These are phyloP conservation scores for Sarcophaga rosellei DNA, from an alignment of 2,888 invertebrate genomes.

Conservation along the genomic window DNA sequence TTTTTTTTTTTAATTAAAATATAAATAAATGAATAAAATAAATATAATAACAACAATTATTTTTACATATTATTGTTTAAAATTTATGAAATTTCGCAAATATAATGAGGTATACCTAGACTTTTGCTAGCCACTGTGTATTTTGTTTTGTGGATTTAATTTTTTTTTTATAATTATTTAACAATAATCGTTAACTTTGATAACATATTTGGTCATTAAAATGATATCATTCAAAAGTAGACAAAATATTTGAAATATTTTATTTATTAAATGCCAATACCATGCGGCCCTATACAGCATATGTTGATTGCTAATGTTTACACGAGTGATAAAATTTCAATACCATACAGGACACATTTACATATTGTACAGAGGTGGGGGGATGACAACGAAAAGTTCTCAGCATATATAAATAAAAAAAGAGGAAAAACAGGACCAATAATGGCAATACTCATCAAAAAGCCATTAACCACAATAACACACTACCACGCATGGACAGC, in stretches of 20 bases:
- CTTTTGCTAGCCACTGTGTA: too few relatives aligned
- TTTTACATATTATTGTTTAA: too few relatives aligned
- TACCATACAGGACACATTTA: conserved; percentile 59
- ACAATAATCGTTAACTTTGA: background rate
- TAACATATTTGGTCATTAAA: conserved; percentile 54
- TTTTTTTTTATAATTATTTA: background rate
- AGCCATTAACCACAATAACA: conserved; percentile 75
- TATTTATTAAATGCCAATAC: conserved; percentile 60
- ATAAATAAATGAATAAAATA: too few relatives aligned
- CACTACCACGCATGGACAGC: conserved; percentile 56
- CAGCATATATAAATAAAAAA: conserved; percentile 34
- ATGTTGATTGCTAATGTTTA: conserved; percentile 76
- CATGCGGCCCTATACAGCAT: conserved; percentile 46
- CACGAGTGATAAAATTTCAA: conserved; percentile 76
- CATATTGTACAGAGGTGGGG: conserved; percentile 40
- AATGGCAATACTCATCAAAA: conserved; percentile 76
- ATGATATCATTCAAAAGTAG: conserved; percentile 47
- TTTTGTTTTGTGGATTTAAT: background rate
- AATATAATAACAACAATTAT: too few relatives aligned
- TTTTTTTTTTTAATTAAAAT: too few relatives aligned
- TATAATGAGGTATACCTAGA: too few relatives aligned
- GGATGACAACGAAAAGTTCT: background rate
- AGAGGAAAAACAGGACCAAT: conserved; percentile 56
- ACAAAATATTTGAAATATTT: conserved; percentile 18
- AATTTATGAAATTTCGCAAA: too few relatives aligned